Conservation (phyloP, 2,113 vertebrate genomes). For the Apaloderma vittatum region DNA sequence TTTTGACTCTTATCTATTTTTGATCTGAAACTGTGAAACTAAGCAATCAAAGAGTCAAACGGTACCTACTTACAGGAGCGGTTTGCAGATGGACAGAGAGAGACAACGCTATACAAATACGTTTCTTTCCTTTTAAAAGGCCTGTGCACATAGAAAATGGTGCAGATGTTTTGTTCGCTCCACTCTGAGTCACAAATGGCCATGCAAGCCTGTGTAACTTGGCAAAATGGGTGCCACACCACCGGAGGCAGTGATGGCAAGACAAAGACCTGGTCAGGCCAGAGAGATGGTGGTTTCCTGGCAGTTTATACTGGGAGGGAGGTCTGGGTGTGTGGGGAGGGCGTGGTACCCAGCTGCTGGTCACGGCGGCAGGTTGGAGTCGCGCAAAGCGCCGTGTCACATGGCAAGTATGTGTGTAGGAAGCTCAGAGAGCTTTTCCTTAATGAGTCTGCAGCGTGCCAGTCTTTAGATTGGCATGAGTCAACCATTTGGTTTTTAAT, state of each 20-base stretch:
- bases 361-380: not conserved
- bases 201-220: not conserved
- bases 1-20: not conserved
- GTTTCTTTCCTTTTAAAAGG: not conserved
- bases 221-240: not conserved
- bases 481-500: conserved; percentile 18
- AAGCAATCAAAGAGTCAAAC: not conserved
- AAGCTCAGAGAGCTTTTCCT: not conserved
- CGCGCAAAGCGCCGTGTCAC: not conserved
- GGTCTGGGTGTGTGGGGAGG: not conserved
- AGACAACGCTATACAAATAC: not conserved
- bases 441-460: not conserved
- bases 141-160: not conserved
- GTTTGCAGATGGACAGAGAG: not conserved
- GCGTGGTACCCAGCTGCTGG: not conserved
- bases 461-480: not conserved
- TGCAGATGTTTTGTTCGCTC: not conserved
- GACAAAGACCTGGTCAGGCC: not conserved
- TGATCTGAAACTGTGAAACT: not conserved
- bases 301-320: not conserved
- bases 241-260: not conserved
- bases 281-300: not conserved
- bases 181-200: not conserved
- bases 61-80: not conserved
- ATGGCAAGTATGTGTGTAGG: not conserved